Percentiles rank a stretch among this genome's conserved stretches.
These are phyloP conservation scores for Meiosimyza decipiens DNA, from an alignment of 2,888 invertebrate species.

Conservation along the genomic window DNA sequence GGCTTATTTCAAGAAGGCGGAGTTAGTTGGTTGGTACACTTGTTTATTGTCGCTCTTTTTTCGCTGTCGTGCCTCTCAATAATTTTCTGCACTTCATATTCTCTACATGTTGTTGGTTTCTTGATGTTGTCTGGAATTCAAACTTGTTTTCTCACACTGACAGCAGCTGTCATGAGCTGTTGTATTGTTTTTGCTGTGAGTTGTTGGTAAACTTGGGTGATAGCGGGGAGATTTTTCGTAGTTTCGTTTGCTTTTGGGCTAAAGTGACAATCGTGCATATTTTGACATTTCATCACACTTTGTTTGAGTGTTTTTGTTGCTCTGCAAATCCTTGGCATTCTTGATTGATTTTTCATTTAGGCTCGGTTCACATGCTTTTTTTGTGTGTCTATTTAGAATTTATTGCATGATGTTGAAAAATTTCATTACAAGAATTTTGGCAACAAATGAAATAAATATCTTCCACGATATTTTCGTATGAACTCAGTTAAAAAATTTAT, in stretches of 20 bases:
- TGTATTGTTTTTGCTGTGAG: not conserved
- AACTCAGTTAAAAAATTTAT: too few relatives aligned
- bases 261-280: slow-evolving; percentile 24
- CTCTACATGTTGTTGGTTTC: slow-evolving; percentile 19
- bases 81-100: slow-evolving; percentile 9
- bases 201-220: not conserved
- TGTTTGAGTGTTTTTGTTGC: not conserved
- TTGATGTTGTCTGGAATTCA: slow-evolving; percentile 1
- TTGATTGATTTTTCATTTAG: slow-evolving; percentile 1
- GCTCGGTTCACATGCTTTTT: too few relatives aligned
- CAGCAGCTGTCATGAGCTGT: slow-evolving; percentile 14
- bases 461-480: too few relatives aligned
- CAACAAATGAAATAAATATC: too few relatives aligned
- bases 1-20: slow-evolving; percentile 38
- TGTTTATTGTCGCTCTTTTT: slow-evolving; percentile 19
- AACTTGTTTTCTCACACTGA: slow-evolving; percentile 28
- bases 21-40: slow-evolving; percentile 35
- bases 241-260: not conserved
- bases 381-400: too few relatives aligned
- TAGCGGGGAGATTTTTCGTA: not conserved
- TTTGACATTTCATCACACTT: slow-evolving; percentile 24
- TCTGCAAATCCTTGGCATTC: not conserved
- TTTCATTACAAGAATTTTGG: too few relatives aligned
- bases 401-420: too few relatives aligned
- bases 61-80: slow-evolving; percentile 3